Percentiles rank a stretch among this genome's conserved stretches.
Conservation (phyloP, 2,113 vertebrate genomes). For the Gallinago jamesoni region DNA sequence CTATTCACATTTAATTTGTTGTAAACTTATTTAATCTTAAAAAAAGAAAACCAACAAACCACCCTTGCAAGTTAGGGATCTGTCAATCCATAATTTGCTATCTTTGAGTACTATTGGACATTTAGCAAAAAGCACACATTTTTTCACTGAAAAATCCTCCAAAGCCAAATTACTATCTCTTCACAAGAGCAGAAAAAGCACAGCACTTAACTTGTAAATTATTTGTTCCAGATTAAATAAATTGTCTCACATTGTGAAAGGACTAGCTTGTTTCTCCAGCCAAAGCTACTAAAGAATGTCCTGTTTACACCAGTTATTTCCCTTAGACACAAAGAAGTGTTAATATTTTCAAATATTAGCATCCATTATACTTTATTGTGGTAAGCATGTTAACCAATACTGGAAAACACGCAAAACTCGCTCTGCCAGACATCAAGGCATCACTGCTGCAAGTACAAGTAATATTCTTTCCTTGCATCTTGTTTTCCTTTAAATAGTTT, state of each 20-base stretch:
- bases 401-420: background rate
- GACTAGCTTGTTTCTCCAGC: background rate
- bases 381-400: background rate
- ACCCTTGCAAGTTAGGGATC: background rate
- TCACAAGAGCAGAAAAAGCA: background rate
- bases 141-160: background rate
- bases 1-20: background rate
- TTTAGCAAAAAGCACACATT: background rate
- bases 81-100: background rate
- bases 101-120: background rate
- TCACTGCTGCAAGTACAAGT: background rate
- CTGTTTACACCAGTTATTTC: background rate
- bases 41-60: background rate
- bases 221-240: background rate
- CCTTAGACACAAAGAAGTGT: background rate
- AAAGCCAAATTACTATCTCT: background rate
- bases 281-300: background rate
- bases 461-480: background rate
- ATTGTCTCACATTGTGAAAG: background rate
- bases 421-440: background rate
- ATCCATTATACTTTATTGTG: background rate
- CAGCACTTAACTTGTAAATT: background rate
- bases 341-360: background rate
- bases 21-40: background rate
- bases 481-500: background rate